phyloP scores from a whole-genome alignment of 1,140 invertebrate genomes.

The Leptinotarsa lineolata region DNA sequence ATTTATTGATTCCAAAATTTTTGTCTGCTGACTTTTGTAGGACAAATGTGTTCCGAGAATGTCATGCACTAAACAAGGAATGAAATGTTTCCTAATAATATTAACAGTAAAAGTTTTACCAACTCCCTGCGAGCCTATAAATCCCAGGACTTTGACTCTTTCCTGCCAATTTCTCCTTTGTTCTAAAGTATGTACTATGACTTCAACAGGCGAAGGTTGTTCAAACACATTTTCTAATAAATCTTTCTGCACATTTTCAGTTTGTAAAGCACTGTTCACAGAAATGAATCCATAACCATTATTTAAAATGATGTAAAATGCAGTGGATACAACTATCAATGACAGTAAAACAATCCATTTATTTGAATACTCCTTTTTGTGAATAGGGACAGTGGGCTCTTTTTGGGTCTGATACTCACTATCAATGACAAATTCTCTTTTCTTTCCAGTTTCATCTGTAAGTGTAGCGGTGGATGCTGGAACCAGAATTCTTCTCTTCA shows the following conservation, averaged over 20 bases:
- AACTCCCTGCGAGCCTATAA: slow-evolving; percentile 26
- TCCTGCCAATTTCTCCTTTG: not conserved
- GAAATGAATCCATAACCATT: slow-evolving; percentile 4
- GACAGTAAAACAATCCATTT: not conserved
- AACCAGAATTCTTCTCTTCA: not conserved
- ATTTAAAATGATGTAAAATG: not conserved
- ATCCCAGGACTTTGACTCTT: slow-evolving; percentile 23
- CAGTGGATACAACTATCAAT: not conserved
- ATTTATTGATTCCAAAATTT: slow-evolving; percentile 17
- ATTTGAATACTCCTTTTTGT: slow-evolving; percentile 2
- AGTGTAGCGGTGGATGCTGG: not conserved
- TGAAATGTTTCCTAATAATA: slow-evolving; percentile 24
- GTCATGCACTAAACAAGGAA: slow-evolving; percentile 17
- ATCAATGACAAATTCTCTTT: not conserved
- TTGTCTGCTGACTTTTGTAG: slow-evolving; percentile 3
- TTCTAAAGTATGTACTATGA: slow-evolving; percentile 14
- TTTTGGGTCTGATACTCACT: not conserved
- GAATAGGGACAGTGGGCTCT: not conserved
- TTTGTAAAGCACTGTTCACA: slow-evolving; percentile 19
- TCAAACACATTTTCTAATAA: slow-evolving; percentile 13
- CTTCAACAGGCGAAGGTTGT: slow-evolving; percentile 3
- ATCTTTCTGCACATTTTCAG: slow-evolving; percentile 16
- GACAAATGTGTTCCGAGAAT: slow-evolving; percentile 13
- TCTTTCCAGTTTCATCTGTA: not conserved
- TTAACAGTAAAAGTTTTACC: slow-evolving; percentile 27